Percentiles rank a stretch among this genome's conserved stretches.
Conservation (phyloP, 2,113 vertebrate genomes). For the Rhineura floridana region DNA sequence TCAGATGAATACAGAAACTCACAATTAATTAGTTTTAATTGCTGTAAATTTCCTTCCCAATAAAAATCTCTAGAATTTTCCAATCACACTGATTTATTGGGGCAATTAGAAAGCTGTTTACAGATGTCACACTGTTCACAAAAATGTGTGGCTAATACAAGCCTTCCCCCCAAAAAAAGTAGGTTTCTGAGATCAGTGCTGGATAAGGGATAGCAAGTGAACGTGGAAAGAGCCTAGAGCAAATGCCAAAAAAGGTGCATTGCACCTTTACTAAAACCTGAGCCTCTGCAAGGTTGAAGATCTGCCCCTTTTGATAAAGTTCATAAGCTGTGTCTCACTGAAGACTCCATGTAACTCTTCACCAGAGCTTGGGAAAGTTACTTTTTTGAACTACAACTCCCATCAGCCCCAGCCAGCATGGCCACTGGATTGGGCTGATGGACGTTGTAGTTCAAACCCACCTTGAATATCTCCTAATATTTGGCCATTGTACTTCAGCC, state of each 20-base stretch:
- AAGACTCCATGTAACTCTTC: neutral
- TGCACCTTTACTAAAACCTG: too few species aligned
- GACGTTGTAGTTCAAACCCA: too few species aligned
- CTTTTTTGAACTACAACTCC: too few species aligned
- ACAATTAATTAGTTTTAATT: slow-evolving; percentile 86
- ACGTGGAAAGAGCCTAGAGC: neutral
- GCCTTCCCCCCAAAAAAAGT: slow-evolving; percentile 45
- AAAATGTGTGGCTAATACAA: slow-evolving; percentile 65
- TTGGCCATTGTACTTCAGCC: neutral
- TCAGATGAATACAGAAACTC: slow-evolving; percentile 76
- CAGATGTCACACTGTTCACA: slow-evolving; percentile 82
- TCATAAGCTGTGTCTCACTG: neutral
- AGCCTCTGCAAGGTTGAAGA: neutral
- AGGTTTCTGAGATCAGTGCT: slow-evolving; percentile 62
- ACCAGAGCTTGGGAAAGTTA: too few species aligned
- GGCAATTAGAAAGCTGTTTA: slow-evolving; percentile 83
- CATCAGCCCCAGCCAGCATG: too few species aligned
- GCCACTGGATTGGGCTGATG: too few species aligned
- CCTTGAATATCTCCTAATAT: neutral
- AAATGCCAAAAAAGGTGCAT: neutral
- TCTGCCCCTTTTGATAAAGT: neutral
- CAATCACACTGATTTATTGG: slow-evolving; percentile 86
- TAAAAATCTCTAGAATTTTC: slow-evolving; percentile 85
- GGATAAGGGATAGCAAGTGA: slow-evolving; percentile 45
- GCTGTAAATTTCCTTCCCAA: slow-evolving; percentile 85